Percentiles rank a stretch among this genome's conserved stretches.
Conservation (phyloP, 2,888 invertebrate genomes). For the Xylota sylvarum region DNA sequence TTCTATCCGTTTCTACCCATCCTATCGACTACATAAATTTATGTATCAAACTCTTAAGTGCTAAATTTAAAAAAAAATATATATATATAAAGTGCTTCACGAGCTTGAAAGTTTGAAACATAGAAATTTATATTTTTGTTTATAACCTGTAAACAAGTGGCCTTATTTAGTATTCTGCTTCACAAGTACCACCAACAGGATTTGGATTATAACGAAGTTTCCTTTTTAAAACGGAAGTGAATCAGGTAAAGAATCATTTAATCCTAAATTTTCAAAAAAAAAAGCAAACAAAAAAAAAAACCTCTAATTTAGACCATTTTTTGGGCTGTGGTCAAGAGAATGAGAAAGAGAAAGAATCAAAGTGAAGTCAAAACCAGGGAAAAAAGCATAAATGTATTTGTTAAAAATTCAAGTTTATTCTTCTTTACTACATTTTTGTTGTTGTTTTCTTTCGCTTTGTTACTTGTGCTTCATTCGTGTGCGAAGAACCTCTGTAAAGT, state of each 20-base stretch:
- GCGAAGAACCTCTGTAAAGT: slow-evolving; percentile 22
- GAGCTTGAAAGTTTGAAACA: neutral
- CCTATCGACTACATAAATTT: slow-evolving; percentile 39
- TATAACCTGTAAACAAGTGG: slow-evolving; percentile 66
- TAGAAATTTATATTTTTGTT: slow-evolving; percentile 32
- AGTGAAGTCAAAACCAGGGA: slow-evolving; percentile 23
- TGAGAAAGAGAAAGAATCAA: slow-evolving; percentile 41
- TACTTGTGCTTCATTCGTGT: slow-evolving; percentile 41
- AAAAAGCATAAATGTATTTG: slow-evolving; percentile 61
- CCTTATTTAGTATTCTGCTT: slow-evolving; percentile 36
- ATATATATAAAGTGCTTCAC: slow-evolving; percentile 15
- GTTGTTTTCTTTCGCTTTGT: slow-evolving; percentile 25
- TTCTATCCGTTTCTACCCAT: slow-evolving; percentile 7
- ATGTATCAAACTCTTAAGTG: slow-evolving; percentile 36
- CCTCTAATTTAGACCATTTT: slow-evolving; percentile 56
- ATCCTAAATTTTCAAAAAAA: too few relatives aligned
- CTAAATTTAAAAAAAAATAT: slow-evolving; percentile 36
- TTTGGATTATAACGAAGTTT: slow-evolving; percentile 27
- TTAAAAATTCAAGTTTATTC: slow-evolving; percentile 71
- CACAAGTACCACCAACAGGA: slow-evolving; percentile 37
- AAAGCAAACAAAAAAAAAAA: slow-evolving; percentile 28
- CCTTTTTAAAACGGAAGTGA: slow-evolving; percentile 34
- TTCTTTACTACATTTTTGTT: slow-evolving; percentile 39
- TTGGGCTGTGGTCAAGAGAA: slow-evolving; percentile 78
- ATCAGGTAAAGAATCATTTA: slow-evolving; percentile 46